Base-by-base conservation (phyloP, 2,113 vertebrate genomes). In the Tretioscincus oriximinensis region DNA sequence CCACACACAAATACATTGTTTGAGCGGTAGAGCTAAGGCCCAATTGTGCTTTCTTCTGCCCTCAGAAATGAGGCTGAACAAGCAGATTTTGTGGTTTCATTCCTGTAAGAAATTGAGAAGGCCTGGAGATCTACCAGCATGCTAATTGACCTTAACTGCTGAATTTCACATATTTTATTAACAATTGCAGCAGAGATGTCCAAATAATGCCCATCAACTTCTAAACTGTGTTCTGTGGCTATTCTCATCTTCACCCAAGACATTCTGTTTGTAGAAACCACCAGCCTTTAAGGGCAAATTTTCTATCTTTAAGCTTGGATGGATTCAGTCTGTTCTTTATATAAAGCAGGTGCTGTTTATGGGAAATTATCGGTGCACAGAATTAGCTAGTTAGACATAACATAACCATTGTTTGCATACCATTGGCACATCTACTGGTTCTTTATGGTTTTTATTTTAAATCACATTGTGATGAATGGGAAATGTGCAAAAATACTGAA, bases 51-150 rank as follows among this genome's bases (percentile, higher is more conserved):
- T 71, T 58, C 26, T 79, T 58, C 77, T 76, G 18, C 61, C 60
- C 73, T 82, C 73, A 82, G 35, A 76, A 82, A 70, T 69, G 66
- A 82, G 73, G 65, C 58, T 28, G 67, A 71, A 41, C 67, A 79
- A 79, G 31, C 31, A 61, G 77, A 63, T 26, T 69, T 82, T 76
- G 80, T 70, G 77, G 66, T 76, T 84, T 80, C 18, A 51, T 68
- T 80, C 60, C 28, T 35, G 7, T n/a, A 76, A 76, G 73, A 82
- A 76, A 76, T 12, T 63, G 80, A 82, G 80, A 82, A 76, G 66
- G 66, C 41, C 64, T 76, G 58, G 58, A 70, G 66, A 70, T 49
- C n/a, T 61, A 29, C 69, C 35, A 58, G 66, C 73, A 73, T 63
- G 45, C n/a, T 80, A 65, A 73, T 28, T 5, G 65, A 12, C 4